Conservation (phyloP, 2,113 vertebrate species). For the Balaenoptera acutorostrata region DNA sequence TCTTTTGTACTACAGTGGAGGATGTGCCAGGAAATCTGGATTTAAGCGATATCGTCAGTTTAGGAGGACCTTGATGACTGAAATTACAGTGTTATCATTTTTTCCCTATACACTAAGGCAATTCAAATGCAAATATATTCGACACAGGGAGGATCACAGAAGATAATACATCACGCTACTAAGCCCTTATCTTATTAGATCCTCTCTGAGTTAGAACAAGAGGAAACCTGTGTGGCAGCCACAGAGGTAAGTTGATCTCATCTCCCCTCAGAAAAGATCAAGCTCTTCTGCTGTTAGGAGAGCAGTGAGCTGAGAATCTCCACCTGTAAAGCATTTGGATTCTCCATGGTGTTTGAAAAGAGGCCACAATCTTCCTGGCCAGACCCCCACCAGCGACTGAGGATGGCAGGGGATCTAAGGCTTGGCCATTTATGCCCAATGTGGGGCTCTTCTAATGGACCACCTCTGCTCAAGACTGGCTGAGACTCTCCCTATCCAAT, state of each 20-base stretch:
- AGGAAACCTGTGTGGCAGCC: background rate
- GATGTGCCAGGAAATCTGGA: background rate
- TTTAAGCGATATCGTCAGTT: background rate
- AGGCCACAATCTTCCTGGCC: background rate
- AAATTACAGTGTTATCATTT: background rate
- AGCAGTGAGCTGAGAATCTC: background rate
- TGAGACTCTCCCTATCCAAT: background rate
- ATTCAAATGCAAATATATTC: background rate
- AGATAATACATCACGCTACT: background rate
- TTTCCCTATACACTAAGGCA: background rate
- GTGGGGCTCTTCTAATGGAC: background rate
- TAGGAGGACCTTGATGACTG: background rate
- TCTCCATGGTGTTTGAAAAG: background rate
- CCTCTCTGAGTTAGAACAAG: background rate
- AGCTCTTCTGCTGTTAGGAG: background rate
- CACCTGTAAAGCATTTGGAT: background rate
- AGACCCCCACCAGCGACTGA: background rate
- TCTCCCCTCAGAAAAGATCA: background rate
- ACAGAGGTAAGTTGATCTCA: background rate
- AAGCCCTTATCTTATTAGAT: background rate
- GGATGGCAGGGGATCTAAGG: background rate
- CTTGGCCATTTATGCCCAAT: background rate
- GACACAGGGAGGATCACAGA: background rate
- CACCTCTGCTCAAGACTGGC: background rate
- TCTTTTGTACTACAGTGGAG: background rate